phyloP scores from a whole-genome alignment of 2,888 invertebrate genomes.

The Lasioglossum calceatum region DNA sequence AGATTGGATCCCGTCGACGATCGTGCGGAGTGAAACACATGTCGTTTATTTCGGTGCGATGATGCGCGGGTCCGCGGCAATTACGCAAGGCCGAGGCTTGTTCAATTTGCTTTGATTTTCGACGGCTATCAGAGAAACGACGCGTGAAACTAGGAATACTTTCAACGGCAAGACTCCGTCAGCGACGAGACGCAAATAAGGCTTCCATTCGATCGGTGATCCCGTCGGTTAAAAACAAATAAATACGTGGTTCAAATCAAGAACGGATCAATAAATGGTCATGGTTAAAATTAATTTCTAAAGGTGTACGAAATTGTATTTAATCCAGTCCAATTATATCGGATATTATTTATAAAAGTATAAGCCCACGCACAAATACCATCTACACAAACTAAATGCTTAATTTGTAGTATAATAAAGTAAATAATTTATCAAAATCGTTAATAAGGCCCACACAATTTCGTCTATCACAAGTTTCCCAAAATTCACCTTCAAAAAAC shows the following conservation, averaged over 20 bases:
- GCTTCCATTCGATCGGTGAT: not conserved
- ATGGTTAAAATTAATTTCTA: not conserved
- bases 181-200: not conserved
- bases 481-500: not conserved
- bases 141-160: conserved; percentile 51
- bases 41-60: conserved; percentile 44
- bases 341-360: not conserved
- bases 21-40: conserved; percentile 8
- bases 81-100: conserved; percentile 52
- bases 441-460: not conserved
- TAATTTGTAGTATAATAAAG: too few relatives aligned
- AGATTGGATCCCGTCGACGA: not conserved
- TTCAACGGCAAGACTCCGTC: conserved; percentile 14
- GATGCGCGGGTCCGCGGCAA: conserved; percentile 44
- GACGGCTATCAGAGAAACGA: conserved; percentile 53
- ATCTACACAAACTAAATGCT: too few relatives aligned
- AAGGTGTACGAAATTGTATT: not conserved
- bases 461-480: not conserved
- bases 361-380: too few relatives aligned
- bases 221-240: too few relatives aligned
- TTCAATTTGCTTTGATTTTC: conserved; percentile 60
- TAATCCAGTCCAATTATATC: too few relatives aligned
- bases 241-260: too few relatives aligned
- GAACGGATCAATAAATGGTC: too few relatives aligned
- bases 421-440: not conserved